Evolutionary conservation across 2,888 invertebrate genomes (phyloP), one percentile per base, ranked within the genome.

Genomic region (Elaeidobius kamerunicus): DNA sequence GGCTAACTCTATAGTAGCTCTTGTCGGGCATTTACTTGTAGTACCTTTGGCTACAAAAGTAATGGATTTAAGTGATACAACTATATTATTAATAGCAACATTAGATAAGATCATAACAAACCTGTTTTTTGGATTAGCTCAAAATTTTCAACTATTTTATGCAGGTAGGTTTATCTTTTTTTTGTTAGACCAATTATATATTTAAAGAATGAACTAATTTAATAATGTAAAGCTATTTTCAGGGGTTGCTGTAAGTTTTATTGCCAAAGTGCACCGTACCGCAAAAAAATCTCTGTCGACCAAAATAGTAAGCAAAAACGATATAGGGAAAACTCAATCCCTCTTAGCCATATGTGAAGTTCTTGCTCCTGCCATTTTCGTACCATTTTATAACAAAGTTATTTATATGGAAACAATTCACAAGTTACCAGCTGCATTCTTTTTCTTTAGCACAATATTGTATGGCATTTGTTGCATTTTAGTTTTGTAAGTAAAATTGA

Each of bases 341-440:
- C 74, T 82, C 65, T 76, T 81, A 61, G 80, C 79, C 56, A 76
- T 82, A 69, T 77, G 77, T 20, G 81, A 81, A 66, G 77, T 78
- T 1, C 59, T 80, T 58, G 78, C 78, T 3, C 77, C 78, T 2
- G 75, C 78, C 45, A 69, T 78, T 49, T 76, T 79, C 65, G 76
- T 77, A 2, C 79, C 80, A 1, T 68, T 80, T 46, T 81, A 80
- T 70, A 79, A 76, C 61, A 58, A 61, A 45, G 71, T 75, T 45
- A 73, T 81, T 56, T 82, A 81, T 63, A 69, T 76, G 9, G 68
- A 66, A 23, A 81, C 79, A 0, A 60, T 79, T 20, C 67, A 76
- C 0, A 71, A 71, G 2, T 76, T 78, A 64, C 73, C 81, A 1
- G 77, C 78, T 16, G 76, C 78, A 0, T 80, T 80, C 66, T 80